Base-by-base conservation (phyloP, 2,113 vertebrate genomes). In the Planiliza haematocheilus region DNA sequence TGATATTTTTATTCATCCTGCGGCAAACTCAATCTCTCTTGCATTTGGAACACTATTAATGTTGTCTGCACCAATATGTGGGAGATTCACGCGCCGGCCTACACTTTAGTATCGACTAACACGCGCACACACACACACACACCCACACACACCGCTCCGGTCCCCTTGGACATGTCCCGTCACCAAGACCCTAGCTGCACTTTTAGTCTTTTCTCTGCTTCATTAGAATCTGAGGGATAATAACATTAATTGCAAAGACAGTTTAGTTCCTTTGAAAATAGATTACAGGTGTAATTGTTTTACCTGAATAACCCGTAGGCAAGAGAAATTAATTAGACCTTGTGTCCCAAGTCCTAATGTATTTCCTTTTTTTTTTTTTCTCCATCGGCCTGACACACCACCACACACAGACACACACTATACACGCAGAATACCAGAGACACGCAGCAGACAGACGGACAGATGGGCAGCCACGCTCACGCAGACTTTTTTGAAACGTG, bases 211-310 rank as follows among this genome's bases (percentile, higher is more conserved):
- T 77, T 88, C 68, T 58, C 48, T 53, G 70, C 81, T 91, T 84
- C 80, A 89, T 88, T 88, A 88, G 60, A 83, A 84, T 83, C 70
- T 77, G 57, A 86, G 61, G 85, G 88, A 84, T 88, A 86, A 90
- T 77, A 84, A 83, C 83, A 89, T 89, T 88, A 88, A 92, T 91
- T 87, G 83, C 85, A 84, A 87, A 90, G 86, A 92, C 78, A 85
- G 88, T 88, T 88, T 88, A 82, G 84, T 89, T 91, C 81, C 65
- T 79, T 87, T 66, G 83, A 91, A 93, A 93, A 91, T 92, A 87
- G 85, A 91, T 92, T 92, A 85, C 80, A 88, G 90, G 84, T 92
- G 82, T 91, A 92, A 92, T 93, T 93, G 90, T 91, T 91, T 91
- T 91, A 92, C 88, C 89, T 78, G 81, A 87, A 93, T 86, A 85